Evolutionary conservation across 2,797 vertebrate genomes (phyloP), one percentile per base, ranked within the genome.

Genomic region (Hipposideros larvatus): DNA sequence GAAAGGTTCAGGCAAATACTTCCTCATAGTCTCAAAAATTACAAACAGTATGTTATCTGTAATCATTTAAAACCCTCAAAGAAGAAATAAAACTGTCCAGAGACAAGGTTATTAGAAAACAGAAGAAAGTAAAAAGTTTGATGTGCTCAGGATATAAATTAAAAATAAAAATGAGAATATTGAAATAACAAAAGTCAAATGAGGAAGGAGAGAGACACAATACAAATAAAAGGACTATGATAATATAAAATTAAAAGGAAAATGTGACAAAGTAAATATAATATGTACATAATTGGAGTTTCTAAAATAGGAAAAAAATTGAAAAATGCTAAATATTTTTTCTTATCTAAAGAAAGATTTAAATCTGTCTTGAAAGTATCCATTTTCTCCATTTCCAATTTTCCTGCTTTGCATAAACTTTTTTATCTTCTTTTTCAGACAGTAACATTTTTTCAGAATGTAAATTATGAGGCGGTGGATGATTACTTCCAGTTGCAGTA

Each of bases 401-500:
- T 79, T 61, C 41, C 51, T 95, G 41, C 34, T 91, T 91, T 86
- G 80, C 63, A 71, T 46, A 85, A 91, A 48, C 10, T 55, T 90
- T 48, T 82, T 73, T 2, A 73, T 61, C 90, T 94, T 97, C 71
- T 96, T 95, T 97, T 97, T 79, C 93, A 98, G 97, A 10, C 11
- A 43, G 5, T 95, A 43, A 85, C 15, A 16, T 97, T 97, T 97
- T 97, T 2, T 92, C 97, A 98, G 59, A 19, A 21, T 24, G 4
- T 46, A 83, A 71, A 98, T 87, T 98, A 97, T 55, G 94, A 95
- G 24, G 53, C 5, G 57, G 51, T 34, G 75, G 1, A 24, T 2
- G 34, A 95, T 93, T 97, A 97, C 75, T 85, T 37, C 68, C 2
- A 66, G 0, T 22, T 88, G n/a, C 70, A 97, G 97, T 98, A 94